Base-by-base conservation (phyloP, 2,113 vertebrate genomes). In the Cryptomyrus ogoouensis region DNA sequence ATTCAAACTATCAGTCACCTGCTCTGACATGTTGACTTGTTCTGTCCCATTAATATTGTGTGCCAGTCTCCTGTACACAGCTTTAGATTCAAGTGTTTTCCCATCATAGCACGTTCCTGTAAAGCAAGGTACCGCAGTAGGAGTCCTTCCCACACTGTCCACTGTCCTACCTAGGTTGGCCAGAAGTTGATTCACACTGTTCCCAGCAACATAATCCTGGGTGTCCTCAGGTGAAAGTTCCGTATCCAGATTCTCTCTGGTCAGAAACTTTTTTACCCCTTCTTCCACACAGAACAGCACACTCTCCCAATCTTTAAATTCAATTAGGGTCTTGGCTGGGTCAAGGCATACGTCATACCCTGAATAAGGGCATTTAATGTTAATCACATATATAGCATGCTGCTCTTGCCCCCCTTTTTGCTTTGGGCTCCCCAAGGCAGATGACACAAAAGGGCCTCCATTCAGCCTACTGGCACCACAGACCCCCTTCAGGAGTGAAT, bases 261-360 rank as follows among this genome's bases (percentile, higher is more conserved):
- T 96, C 89, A 99, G 95, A 92, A 99, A 99, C 17, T n/a, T 89
- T 94, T 96, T 98, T 3, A 99, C 93, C 86, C 96, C 96, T 93
- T 98, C 97, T 87, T 99, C 97, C 84, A 99, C 1, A 56, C 97
- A 98, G 87, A 93, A 85, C 89, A 98, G 91, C 91, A 98, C 90
- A 83, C 93, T 92, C 90, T 97, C 96, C 98, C 98, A 99, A 91
- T 97, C 96, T 93, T 95, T 97, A 93, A 99, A 99, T 92, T 99
- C 98, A 56, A 99, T 97, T 10, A 99, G 93, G 66, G 97, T 98
- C 95, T 99, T 99, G 88, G 97, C 95, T 89, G 98, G 98, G 90
- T 99, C 98, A 56, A 99, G 93, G 92, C 97, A 97, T 52, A 99
- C 94, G 89, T 99, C 98, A 90, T 99, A 99, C 52, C 98, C 97